Conservation (phyloP, 2,888 invertebrate species). For the Spialia ferax region DNA sequence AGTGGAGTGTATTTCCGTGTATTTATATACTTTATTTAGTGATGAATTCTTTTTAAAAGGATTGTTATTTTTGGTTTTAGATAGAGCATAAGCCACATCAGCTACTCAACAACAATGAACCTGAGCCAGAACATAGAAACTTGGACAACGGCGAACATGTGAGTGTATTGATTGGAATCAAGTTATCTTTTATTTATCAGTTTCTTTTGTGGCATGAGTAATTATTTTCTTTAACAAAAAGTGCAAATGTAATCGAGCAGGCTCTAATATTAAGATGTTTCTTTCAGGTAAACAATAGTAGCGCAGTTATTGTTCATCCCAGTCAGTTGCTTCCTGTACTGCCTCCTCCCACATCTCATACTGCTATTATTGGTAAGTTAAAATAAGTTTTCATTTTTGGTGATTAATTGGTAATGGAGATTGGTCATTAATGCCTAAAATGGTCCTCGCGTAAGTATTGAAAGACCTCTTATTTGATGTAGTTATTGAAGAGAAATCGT, state of each 20-base stretch:
- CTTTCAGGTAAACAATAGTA: constrained; percentile 73
- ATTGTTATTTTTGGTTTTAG: constrained; percentile 52
- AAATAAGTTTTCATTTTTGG: constrained; percentile 24
- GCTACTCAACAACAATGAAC: constrained; percentile 70
- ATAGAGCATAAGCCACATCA: constrained; percentile 76
- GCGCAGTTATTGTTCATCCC: constrained; percentile 93
- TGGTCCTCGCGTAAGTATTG: no score
- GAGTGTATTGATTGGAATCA: constrained; percentile 44
- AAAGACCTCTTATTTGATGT: no score
- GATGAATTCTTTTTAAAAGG: no score
- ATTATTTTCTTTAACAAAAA: no score
- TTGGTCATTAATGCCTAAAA: no score
- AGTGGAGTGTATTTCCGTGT: background rate
- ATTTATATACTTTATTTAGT: no score
- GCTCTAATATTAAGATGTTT: background rate
- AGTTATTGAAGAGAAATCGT: no score
- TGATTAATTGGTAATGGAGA: no score
- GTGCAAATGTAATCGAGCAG: no score
- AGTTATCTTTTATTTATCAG: no score
- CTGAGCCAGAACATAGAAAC: constrained; percentile 65
- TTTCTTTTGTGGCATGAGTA: no score
- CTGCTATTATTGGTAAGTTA: constrained; percentile 77
- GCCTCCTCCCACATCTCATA: constrained; percentile 84
- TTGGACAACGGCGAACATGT: constrained; percentile 79
- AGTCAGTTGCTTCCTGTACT: constrained; percentile 92